Evolutionary conservation across 2,888 invertebrate genomes (phyloP), one percentile per base, ranked within the genome.

Genomic region (Caenorhabditis macrosperma): DNA sequence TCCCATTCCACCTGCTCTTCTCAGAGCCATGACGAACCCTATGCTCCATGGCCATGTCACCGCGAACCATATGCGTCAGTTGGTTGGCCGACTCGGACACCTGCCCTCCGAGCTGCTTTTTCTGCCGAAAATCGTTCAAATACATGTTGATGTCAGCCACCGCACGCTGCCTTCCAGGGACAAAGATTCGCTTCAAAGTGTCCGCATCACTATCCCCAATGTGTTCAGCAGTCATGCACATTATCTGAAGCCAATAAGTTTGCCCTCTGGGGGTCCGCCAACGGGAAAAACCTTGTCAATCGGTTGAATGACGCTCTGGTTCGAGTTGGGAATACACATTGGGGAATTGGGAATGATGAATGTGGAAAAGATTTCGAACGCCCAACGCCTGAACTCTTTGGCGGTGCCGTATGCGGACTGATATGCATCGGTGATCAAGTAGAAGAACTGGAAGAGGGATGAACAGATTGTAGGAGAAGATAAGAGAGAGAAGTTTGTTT

Each of bases 361-460:
- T 20, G 90, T 90, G 20, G 90, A 89, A 77, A 90, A 90, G 55
- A 90, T 87, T 74, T 99, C 98, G 92, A 97, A 98, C 3, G 97
- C 97, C 97, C 98, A 99, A 91, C 96, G 95, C 69, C 95, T 94
- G 94, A 97, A 95, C 90, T 98, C 96, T 92, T 95, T 95, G 67
- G 94, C 93, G 85, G 94, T 94, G 61, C 95, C 95, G 24, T 90
- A 84, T 22, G 84, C 83, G 35, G 88, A 88, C 90, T 95, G 95
- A 92, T 95, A 97, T 67, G 95, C 93, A 91, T 96, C 95, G 81
- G 97, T 95, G 90, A 98, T 94, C 85, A 97, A 93, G 91, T 97
- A 95, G 92, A 99, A 95, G 83, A 81, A 81, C 76, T 76, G 68
- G 46, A 63, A 55, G 30, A 35, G 20, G 52, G n/a, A 44, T 44